These are phyloP conservation scores for Seriola dumerili DNA, from an alignment of 2,113 vertebrate genomes.

Conservation along the genomic window DNA sequence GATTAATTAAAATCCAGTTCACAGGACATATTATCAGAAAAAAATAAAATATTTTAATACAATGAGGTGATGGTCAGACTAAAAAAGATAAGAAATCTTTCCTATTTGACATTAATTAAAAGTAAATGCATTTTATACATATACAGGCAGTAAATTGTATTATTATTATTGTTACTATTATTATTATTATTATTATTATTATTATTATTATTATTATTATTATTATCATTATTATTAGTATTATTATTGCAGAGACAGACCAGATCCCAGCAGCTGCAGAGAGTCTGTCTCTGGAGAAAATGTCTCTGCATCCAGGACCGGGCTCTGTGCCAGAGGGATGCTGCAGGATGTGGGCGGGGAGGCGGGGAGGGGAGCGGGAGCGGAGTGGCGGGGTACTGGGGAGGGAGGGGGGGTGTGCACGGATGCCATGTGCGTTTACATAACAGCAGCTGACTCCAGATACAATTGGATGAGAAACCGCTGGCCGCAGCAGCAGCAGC, in stretches of 20 bases:
- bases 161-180: too few relatives aligned
- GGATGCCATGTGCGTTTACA: constrained; percentile 74
- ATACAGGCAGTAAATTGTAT: too few relatives aligned
- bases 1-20: background rate
- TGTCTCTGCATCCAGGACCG: constrained; percentile 14
- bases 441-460: constrained; percentile 74
- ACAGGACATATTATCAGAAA: too few relatives aligned
- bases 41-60: too few relatives aligned
- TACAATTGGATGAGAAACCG: constrained; percentile 49
- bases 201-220: too few relatives aligned
- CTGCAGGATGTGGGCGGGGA: constrained; percentile 39
- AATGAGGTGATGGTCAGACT: too few relatives aligned
- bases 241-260: too few relatives aligned
- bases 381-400: background rate
- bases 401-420: background rate
- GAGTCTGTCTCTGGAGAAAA: background rate
- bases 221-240: too few relatives aligned
- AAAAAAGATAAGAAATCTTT: too few relatives aligned
- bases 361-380: background rate
- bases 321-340: constrained; percentile 65
- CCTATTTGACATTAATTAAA: too few relatives aligned
- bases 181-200: too few relatives aligned
- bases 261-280: background rate
- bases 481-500: constrained; percentile 22
- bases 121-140: too few relatives aligned